Percentiles rank a stretch among this genome's conserved stretches.
Evolutionary conservation across 2,113 vertebrate genomes (phyloP).

Genomic region (Melanerpes aurifrons): DNA sequence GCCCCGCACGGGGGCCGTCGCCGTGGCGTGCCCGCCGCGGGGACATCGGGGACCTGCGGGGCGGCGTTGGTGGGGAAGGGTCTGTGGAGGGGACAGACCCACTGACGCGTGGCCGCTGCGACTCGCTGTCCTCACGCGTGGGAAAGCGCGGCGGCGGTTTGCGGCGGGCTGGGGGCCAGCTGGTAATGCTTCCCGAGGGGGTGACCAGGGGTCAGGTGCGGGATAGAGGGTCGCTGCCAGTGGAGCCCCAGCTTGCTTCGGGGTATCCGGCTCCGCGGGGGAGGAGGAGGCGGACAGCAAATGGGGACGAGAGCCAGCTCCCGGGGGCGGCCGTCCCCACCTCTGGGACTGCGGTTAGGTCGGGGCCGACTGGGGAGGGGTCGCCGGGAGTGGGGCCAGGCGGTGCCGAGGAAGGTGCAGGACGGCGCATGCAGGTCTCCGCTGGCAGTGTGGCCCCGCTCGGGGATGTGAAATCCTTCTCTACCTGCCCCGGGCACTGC

Average conservation of each 20-base stretch:
- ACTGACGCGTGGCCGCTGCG: rapidly evolving
- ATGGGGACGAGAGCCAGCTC: neutral
- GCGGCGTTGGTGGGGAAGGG: neutral
- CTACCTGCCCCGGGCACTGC: neutral
- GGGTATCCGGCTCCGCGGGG: neutral
- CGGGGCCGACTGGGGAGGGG: neutral
- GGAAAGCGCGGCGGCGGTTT: neutral
- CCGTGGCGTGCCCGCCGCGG: neutral
- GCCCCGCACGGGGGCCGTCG: neutral
- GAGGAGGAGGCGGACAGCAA: neutral
- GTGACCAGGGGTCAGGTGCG: neutral
- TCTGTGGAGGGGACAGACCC: rapidly evolving
- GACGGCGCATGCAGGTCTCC: neutral
- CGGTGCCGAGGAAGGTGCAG: neutral
- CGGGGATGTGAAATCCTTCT: neutral
- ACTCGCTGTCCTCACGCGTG: neutral
- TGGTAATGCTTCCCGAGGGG: neutral
- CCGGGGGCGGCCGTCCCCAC: neutral
- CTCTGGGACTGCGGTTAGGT: neutral
- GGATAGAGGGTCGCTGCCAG: too few relatives aligned
- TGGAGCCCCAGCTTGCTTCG: rapidly evolving
- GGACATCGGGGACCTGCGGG: neutral
- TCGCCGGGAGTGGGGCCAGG: neutral
- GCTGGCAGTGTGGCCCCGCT: neutral
- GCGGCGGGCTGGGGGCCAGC: neutral